These are phyloP conservation scores for Sandelia bainsii DNA, from an alignment of 2,797 vertebrate species.

Conservation along the genomic window DNA sequence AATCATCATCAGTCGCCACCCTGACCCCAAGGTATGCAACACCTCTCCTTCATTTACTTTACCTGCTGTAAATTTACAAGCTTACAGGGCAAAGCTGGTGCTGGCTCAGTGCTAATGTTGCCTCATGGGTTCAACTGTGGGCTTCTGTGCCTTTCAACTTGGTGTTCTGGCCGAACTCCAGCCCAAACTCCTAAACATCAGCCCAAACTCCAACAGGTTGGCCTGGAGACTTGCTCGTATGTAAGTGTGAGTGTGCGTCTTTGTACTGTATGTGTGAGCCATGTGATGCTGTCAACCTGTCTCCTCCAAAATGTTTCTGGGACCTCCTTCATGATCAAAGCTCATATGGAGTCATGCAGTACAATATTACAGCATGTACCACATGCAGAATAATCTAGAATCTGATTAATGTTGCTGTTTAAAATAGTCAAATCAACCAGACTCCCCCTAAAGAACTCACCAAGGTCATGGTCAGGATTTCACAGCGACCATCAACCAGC, in stretches of 20 bases:
- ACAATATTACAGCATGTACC: too few relatives aligned
- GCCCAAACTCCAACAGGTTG: background rate
- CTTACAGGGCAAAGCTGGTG: background rate
- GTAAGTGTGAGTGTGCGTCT: background rate
- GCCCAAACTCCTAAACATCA: background rate
- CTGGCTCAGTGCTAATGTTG: background rate
- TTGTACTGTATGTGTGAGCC: too few relatives aligned
- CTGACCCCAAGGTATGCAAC: conserved; percentile 89
- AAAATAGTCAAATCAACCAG: too few relatives aligned
- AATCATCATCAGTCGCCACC: conserved; percentile 93
- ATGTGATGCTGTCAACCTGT: too few relatives aligned
- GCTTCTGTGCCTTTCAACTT: conserved; percentile 1
- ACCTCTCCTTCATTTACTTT: background rate
- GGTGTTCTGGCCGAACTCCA: conserved; percentile 3
- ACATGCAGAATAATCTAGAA: too few relatives aligned
- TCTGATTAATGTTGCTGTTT: too few relatives aligned
- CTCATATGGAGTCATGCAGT: too few relatives aligned
- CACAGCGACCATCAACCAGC: too few relatives aligned
- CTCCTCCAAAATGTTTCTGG: too few relatives aligned
- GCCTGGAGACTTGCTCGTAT: background rate
- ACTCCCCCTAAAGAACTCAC: too few relatives aligned
- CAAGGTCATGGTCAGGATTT: too few relatives aligned
- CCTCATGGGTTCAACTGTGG: conserved; percentile 5
- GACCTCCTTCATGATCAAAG: too few relatives aligned
- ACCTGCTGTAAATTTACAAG: background rate